Conservation (phyloP, 1,140 invertebrate species). For the Ceratina calcarata region DNA sequence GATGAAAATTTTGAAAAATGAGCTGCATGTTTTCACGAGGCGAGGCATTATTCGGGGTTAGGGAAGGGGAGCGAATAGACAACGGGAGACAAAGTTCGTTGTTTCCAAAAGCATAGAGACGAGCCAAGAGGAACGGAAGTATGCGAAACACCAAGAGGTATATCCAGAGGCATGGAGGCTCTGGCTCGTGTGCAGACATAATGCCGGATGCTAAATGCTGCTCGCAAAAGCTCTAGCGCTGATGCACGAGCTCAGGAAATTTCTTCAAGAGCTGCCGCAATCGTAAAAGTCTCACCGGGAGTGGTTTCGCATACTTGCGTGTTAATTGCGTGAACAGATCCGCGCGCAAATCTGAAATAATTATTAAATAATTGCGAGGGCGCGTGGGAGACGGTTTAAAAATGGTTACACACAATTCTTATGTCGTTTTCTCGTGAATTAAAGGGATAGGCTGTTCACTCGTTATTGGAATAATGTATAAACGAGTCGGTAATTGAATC, state of each 20-base stretch:
- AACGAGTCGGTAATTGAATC: no score
- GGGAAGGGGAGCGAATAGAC: neutral
- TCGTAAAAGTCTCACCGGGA: slow-evolving; percentile 38
- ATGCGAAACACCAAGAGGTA: slow-evolving; percentile 20
- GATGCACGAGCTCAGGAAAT: slow-evolving; percentile 22
- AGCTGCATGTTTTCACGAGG: slow-evolving; percentile 21
- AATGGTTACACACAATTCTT: neutral
- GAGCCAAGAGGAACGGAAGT: slow-evolving; percentile 40
- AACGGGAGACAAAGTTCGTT: slow-evolving; percentile 30
- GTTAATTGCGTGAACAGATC: slow-evolving; percentile 22
- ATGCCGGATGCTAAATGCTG: slow-evolving; percentile 53
- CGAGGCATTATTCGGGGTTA: slow-evolving; percentile 32
- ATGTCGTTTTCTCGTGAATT: no score
- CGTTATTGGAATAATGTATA: no score
- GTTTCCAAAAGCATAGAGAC: slow-evolving; percentile 40
- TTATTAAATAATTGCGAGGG: neutral
- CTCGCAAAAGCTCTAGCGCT: slow-evolving; percentile 25
- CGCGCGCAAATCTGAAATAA: neutral
- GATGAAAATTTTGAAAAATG: slow-evolving; percentile 40
- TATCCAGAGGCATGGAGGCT: slow-evolving; percentile 3
- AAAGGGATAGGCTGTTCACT: no score
- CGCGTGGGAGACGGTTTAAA: no score
- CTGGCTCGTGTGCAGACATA: slow-evolving; percentile 34
- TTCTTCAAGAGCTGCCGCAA: slow-evolving; percentile 5
- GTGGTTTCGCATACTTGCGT: neutral